Conservation (phyloP, 1,140 invertebrate species). For the Atta colombica region DNA sequence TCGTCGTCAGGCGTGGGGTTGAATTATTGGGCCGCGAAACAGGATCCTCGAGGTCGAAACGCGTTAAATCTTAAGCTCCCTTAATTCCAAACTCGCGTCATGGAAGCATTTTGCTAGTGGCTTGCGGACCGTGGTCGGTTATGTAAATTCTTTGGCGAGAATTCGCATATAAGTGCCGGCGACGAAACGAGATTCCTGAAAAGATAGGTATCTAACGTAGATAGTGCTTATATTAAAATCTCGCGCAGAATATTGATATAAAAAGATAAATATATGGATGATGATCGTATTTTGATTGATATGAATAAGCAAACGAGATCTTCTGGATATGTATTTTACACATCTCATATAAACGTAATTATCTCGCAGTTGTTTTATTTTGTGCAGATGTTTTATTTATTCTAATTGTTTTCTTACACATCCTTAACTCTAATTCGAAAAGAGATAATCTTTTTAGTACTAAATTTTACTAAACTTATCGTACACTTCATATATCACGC, state of each 20-base stretch:
- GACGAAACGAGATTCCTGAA: slow-evolving; percentile 49
- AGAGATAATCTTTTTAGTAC: not conserved
- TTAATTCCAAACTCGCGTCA: slow-evolving; percentile 67
- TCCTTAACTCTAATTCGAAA: not conserved
- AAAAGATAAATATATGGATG: not conserved
- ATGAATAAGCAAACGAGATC: not conserved
- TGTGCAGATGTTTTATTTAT: not conserved
- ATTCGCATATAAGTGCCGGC: slow-evolving; percentile 51
- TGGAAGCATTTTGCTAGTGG: slow-evolving; percentile 43
- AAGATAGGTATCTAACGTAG: not conserved
- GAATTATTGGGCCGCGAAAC: slow-evolving; percentile 72
- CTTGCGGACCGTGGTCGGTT: slow-evolving; percentile 35
- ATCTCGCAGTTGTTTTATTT: not conserved
- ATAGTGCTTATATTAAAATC: slow-evolving; percentile 5
- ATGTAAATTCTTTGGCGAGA: slow-evolving; percentile 66
- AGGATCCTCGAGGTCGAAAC: slow-evolving; percentile 64
- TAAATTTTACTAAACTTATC: not conserved
- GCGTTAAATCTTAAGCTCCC: slow-evolving; percentile 73
- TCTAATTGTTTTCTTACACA: not conserved
- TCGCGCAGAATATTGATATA: not conserved
- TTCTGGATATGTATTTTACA: not conserved
- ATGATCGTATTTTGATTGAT: not conserved
- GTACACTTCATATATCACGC: no score
- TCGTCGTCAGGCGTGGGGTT: slow-evolving; percentile 49
- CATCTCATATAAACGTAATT: not conserved